Percentiles rank a stretch among this genome's conserved stretches.
These are phyloP conservation scores for Pelvicachromis taeniatus DNA, from an alignment of 2,113 vertebrate species.

Conservation along the genomic window DNA sequence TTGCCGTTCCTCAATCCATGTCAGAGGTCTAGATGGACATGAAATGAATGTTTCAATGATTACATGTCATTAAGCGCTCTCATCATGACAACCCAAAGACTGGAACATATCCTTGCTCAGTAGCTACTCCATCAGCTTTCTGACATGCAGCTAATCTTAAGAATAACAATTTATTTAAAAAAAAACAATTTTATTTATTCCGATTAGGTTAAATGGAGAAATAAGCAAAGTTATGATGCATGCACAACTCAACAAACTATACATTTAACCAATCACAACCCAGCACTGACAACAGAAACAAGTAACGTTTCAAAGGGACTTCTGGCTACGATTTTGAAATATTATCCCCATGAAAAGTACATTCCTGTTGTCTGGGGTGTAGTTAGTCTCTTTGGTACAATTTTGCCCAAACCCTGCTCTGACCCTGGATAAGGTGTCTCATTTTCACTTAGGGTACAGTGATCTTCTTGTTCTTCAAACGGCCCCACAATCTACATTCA, in stretches of 20 bases:
- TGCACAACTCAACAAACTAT: neutral
- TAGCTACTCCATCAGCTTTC: neutral
- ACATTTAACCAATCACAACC: neutral
- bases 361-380: neutral
- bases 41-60: neutral
- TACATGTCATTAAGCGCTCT: neutral
- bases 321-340: neutral
- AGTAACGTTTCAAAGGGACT: neutral
- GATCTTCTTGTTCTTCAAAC: neutral
- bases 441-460: neutral
- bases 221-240: fast-evolving
- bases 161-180: neutral
- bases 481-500: too few relatives aligned
- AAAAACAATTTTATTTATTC: neutral
- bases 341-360: neutral
- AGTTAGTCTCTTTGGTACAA: neutral
- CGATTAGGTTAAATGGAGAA: neutral
- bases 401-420: neutral
- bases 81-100: neutral
- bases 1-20: constrained; percentile 89
- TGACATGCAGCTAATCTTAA: neutral
- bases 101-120: neutral
- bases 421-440: neutral
- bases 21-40: constrained; percentile 73
- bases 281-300: neutral